Evolutionary conservation across 2,888 invertebrate species (phyloP).

Genomic region (Eledone cirrhosa): DNA sequence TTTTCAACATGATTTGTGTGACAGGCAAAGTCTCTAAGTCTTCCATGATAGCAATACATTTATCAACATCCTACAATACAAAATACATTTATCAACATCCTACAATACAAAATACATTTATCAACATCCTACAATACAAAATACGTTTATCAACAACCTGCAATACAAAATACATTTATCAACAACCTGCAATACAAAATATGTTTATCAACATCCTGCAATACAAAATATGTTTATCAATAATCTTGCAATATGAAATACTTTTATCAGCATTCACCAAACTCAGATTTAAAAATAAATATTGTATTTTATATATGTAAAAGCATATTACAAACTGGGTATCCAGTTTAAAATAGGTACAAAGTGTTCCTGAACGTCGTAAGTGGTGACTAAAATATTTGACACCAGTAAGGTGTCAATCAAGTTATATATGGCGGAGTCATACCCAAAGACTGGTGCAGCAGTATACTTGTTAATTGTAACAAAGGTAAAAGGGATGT

Average conservation of each 20-base stretch:
- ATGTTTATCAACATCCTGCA: constrained; percentile 60
- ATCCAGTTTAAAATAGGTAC: too few species aligned
- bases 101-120: constrained; percentile 41
- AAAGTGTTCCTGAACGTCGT: too few species aligned
- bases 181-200: constrained; percentile 54
- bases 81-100: constrained; percentile 57
- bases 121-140: constrained; percentile 58
- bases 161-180: constrained; percentile 43
- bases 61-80: constrained; percentile 61
- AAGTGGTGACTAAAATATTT: too few species aligned
- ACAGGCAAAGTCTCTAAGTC: constrained; percentile 63
- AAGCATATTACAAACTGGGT: too few species aligned
- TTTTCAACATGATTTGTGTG: constrained; percentile 61
- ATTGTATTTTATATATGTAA: too few species aligned
- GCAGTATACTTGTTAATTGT: too few species aligned
- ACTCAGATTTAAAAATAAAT: too few species aligned
- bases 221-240: constrained; percentile 46
- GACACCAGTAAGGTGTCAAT: too few species aligned
- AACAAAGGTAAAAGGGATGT: too few species aligned
- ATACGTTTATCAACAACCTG: constrained; percentile 59
- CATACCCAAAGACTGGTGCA: too few species aligned
- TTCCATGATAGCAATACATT: constrained; percentile 64
- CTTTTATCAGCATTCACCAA: too few species aligned
- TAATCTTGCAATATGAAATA: constrained; percentile 54
- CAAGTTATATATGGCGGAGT: too few species aligned